Evolutionary conservation across 2,113 vertebrate species (phyloP), one percentile per base, ranked within the genome.

Genomic region (Corythoichthys haematopterus): DNA sequence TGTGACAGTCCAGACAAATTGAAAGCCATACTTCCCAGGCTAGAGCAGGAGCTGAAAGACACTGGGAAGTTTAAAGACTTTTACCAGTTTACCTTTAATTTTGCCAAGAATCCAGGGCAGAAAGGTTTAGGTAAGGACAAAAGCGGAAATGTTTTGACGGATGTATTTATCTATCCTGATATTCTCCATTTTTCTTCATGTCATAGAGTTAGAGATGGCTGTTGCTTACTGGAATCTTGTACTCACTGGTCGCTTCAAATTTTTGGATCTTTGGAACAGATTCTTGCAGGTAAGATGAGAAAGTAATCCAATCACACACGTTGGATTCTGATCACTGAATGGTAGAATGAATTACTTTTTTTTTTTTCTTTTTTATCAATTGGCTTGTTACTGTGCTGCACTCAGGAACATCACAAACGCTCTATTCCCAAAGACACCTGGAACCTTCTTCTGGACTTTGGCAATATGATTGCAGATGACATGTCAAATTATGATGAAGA

Each of bases 401-500:
- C 85, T 69, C 66, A 97, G 96, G 95, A 98, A 66, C 96, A 98
- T 87, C 96, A 97, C 90, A 98, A 96, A 85, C 91, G 97, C 69
- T 96, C 96, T 4, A 97, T 98, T 84, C 94, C 95, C 66, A 96
- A 95, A 84, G 95, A 98, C 85, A 96, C 96, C 0, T 98, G 97
- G 95, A 99, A 98, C 82, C 94, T 99, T 72, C 90, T 98, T 66
- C 90, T 98, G 82, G 97, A 98, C 73, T 98, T 98, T 38, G 95
- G 96, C 82, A 96, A 95, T 84, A 95, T 97, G 94, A 97, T 97
- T 81, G 93, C 94, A 80, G 97, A 96, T 40, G 96, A 98, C 81
- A 95, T 98, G 97, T 98, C 96, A 46, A 98, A 96, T 90, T 98
- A 96, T 43, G 96, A 98, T 48, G 96, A 98, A 85, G 96, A 98